Conservation (phyloP, 2,797 vertebrate species). For the Anabacerthia variegaticeps region DNA sequence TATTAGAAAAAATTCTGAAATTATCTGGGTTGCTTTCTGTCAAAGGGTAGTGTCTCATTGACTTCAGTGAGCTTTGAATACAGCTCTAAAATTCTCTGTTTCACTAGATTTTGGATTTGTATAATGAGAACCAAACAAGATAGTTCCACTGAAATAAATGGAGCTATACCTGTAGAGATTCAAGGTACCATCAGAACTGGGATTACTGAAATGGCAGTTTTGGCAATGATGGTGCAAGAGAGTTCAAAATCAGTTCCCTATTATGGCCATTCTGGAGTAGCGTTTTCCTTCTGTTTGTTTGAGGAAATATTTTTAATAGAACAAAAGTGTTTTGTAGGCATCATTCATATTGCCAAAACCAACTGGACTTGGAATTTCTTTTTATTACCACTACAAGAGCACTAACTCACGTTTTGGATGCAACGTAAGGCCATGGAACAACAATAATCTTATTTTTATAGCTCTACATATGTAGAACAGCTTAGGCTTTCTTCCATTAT, state of each 20-base stretch:
- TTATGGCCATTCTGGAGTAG: constrained; percentile 21
- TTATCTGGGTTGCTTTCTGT: not conserved
- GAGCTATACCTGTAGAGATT: not conserved
- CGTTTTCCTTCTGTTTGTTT: constrained; percentile 20
- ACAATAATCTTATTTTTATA: constrained; percentile 43
- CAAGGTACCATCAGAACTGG: not conserved
- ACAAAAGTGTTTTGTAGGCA: constrained; percentile 36
- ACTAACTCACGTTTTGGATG: constrained; percentile 38
- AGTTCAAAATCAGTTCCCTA: constrained; percentile 1
- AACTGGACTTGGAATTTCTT: constrained; percentile 51
- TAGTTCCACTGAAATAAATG: not conserved
- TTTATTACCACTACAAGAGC: constrained; percentile 57
- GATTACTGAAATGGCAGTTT: not conserved
- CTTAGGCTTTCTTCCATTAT: not conserved
- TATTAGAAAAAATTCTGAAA: not conserved
- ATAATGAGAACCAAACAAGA: not conserved
- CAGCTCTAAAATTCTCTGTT: not conserved
- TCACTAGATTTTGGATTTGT: not conserved
- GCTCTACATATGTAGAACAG: not conserved
- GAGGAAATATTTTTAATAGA: constrained; percentile 58
- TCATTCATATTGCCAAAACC: constrained; percentile 37
- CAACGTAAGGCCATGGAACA: constrained; percentile 15
- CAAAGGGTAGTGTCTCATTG: not conserved
- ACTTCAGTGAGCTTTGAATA: not conserved
- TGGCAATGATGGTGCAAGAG: not conserved